Base-by-base conservation (phyloP, 2,888 invertebrate species). In the Spodoptera exigua region DNA sequence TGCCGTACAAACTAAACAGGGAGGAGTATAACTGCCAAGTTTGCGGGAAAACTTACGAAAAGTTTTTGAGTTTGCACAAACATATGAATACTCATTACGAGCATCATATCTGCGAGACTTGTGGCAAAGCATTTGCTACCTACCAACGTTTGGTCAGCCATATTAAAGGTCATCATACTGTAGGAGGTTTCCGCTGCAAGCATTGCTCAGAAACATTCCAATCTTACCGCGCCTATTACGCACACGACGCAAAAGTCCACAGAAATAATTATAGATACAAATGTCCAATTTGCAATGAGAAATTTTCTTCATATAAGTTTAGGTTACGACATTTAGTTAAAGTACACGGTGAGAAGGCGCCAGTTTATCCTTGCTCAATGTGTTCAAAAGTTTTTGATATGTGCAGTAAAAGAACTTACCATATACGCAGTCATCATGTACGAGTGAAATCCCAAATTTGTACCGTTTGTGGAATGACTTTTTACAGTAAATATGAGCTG, bases 401-500 rank as follows among this genome's bases (percentile, higher is more conserved):
- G 1, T 92, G 92, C 76, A 93, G 93, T 56, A 81, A 89, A 0
- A 77, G 93, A 7, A 93, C 92, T 0, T 89, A 91, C 0, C 94
- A 94, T 56, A 88, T 94, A 14, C 81, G 89, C 3, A 91, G 89
- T 37, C 91, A 88, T 76, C 95, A 91, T 74, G 80, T 89, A 51
- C 94, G 88, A 79, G 95, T 89, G 74, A 85, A 89, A 59, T 95
- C 92, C 36, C 95, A 94, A 61, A 82, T 93, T 0, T 95, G 95
- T 69, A 80, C 89, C 0, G 86, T 91, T 1, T 95, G 95, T 45
- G 90, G 93, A 0, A 94, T 94, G 87, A 94, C 94, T 74, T 95
- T 95, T 69, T 95, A 94, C 61, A 92, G 93, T 0, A 95, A 95
- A 51, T 94, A 95, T 52, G 95, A 95, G 63, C 81, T 95, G 21